phyloP scores from a whole-genome alignment of 2,888 invertebrate genomes.

The Lochmaea crataegi region DNA sequence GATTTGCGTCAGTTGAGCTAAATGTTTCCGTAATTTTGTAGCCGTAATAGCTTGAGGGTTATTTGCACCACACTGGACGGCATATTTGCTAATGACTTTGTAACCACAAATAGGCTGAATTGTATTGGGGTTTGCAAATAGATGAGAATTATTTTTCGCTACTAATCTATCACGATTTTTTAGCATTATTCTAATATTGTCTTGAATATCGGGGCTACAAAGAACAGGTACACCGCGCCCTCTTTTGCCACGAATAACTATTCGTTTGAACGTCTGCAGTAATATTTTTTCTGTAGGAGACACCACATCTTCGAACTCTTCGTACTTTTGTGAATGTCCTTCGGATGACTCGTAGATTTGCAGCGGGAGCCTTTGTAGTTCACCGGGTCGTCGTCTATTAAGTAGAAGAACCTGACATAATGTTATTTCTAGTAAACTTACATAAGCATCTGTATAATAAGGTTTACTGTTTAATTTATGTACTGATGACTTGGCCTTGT shows the following conservation, averaged over 20 bases:
- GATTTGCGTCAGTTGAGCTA: slow-evolving; percentile 47
- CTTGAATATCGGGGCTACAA: slow-evolving; percentile 48
- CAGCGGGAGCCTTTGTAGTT: slow-evolving; percentile 44
- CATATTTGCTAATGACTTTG: slow-evolving; percentile 47
- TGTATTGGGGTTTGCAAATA: slow-evolving; percentile 40
- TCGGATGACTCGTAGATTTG: slow-evolving; percentile 17
- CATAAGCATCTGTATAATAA: slow-evolving; percentile 33
- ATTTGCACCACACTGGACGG: slow-evolving; percentile 43
- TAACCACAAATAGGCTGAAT: slow-evolving; percentile 44
- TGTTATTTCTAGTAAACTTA: slow-evolving; percentile 43
- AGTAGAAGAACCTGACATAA: slow-evolving; percentile 49
- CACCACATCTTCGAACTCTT: slow-evolving; percentile 37
- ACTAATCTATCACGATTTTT: slow-evolving; percentile 33
- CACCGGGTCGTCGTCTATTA: slow-evolving; percentile 50
- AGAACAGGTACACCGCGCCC: slow-evolving; percentile 38
- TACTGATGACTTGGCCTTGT: too few species aligned
- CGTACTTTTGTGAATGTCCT: too few species aligned
- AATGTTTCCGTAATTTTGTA: slow-evolving; percentile 42
- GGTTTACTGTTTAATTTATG: too few species aligned
- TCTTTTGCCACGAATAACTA: slow-evolving; percentile 37
- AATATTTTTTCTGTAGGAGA: slow-evolving; percentile 26
- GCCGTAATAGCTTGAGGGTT: slow-evolving; percentile 23
- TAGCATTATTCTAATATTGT: slow-evolving; percentile 32
- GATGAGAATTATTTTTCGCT: slow-evolving; percentile 28
- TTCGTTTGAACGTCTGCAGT: slow-evolving; percentile 38